phyloP scores from a whole-genome alignment of 2,113 vertebrate genomes.

The Megatriorchis doriae region DNA sequence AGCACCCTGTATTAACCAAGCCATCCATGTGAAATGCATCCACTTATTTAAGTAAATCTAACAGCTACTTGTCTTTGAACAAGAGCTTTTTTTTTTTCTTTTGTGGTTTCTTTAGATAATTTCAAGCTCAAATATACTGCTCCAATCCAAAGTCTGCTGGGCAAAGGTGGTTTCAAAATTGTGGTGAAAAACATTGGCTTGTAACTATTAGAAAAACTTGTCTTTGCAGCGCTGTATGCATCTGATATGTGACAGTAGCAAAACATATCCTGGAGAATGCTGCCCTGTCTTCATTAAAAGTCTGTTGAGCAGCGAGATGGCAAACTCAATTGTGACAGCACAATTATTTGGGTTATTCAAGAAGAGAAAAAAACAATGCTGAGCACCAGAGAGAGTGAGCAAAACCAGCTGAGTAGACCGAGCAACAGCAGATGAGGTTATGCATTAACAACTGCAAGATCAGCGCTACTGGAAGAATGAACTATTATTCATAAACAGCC shows the following conservation, averaged over 20 bases:
- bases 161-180: not conserved
- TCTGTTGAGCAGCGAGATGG: not conserved
- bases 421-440: not conserved
- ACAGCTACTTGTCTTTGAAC: conserved; percentile 4
- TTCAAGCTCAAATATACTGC: not conserved
- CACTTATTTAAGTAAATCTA: not conserved
- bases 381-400: not conserved
- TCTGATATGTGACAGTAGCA: not conserved
- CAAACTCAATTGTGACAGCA: not conserved
- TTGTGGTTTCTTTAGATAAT: conserved; percentile 11
- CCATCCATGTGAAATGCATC: not conserved
- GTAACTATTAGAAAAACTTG: not conserved
- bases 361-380: not conserved
- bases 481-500: not conserved
- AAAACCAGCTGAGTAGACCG: not conserved
- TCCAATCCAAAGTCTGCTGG: not conserved
- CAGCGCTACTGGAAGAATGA: not conserved
- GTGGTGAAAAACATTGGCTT: not conserved
- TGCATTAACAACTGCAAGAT: not conserved
- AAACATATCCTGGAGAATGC: not conserved
- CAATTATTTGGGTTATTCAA: not conserved
- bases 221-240: not conserved
- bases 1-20: not conserved
- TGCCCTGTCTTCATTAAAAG: not conserved
- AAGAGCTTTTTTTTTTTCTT: not conserved